Conservation (phyloP, 2,113 vertebrate species). For the Pungitius pungitius region DNA sequence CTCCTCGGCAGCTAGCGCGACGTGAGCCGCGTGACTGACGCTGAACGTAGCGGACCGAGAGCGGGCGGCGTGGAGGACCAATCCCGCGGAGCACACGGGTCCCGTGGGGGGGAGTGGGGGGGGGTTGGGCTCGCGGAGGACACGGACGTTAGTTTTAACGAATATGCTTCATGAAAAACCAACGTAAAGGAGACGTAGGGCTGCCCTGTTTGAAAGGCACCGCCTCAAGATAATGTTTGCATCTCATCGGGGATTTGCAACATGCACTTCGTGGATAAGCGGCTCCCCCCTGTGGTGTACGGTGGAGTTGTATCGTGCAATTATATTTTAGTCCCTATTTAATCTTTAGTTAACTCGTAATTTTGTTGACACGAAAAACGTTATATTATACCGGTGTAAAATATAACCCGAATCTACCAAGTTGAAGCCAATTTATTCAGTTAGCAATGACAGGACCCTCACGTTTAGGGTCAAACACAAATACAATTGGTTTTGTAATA, state of each 20-base stretch:
- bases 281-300: constrained; percentile 17
- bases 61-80: constrained; percentile 46
- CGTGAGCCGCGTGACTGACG: constrained; percentile 7
- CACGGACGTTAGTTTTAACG: not conserved
- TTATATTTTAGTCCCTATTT: not conserved
- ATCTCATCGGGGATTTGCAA: not conserved
- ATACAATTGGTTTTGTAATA: too few species aligned
- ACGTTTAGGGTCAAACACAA: not conserved
- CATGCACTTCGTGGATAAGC: not conserved
- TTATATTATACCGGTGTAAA: not conserved
- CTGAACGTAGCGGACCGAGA: not conserved
- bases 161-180: not conserved
- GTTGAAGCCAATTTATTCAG: not conserved
- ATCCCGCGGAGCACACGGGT: constrained; percentile 44
- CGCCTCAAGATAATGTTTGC: constrained; percentile 10
- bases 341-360: not conserved
- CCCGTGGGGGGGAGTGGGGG: not conserved
- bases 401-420: not conserved
- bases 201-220: too few species aligned
- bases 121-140: constrained; percentile 8
- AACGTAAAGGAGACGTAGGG: too few species aligned
- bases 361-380: not conserved
- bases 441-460: not conserved
- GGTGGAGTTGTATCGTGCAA: not conserved
- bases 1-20: constrained; percentile 45